phyloP scores from a whole-genome alignment of 2,113 vertebrate species.

The Notothenia rossii region DNA sequence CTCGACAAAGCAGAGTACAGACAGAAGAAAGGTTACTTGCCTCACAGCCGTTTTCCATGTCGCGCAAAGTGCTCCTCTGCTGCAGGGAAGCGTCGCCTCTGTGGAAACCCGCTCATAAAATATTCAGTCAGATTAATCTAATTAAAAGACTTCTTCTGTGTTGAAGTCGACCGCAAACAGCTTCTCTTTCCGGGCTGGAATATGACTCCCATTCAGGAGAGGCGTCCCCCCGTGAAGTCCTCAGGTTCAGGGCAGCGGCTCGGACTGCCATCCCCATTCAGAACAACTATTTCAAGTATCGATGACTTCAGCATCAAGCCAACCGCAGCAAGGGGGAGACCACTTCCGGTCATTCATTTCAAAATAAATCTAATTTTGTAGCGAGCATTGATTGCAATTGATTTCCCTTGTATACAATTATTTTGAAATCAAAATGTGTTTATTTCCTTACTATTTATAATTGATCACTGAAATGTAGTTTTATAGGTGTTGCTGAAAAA shows the following conservation, averaged over 20 bases:
- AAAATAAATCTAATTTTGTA: slow-evolving; percentile 18
- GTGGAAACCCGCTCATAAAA: neutral
- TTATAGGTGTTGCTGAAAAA: too few species aligned
- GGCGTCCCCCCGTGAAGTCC: slow-evolving; percentile 8
- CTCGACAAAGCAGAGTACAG: neutral
- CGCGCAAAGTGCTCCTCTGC: neutral
- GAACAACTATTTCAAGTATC: slow-evolving; percentile 23
- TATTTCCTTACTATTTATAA: neutral
- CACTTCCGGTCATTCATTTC: accelerated
- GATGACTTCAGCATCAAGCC: slow-evolving; percentile 2
- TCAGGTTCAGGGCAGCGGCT: neutral
- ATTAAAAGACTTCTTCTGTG: neutral
- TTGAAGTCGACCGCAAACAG: neutral
- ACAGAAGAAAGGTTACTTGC: slow-evolving; percentile 37
- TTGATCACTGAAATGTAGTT: neutral
- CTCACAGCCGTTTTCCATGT: slow-evolving; percentile 62
- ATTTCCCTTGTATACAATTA: neutral
- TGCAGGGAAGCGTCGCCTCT: neutral
- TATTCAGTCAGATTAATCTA: neutral
- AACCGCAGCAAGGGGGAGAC: accelerated
- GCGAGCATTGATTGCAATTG: neutral
- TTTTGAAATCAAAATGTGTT: slow-evolving; percentile 11
- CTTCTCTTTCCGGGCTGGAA: slow-evolving; percentile 23
- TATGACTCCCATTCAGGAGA: slow-evolving; percentile 62
- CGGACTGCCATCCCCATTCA: slow-evolving; percentile 53